Base-by-base conservation (phyloP, 2,113 vertebrate species). In the Suricata suricatta region DNA sequence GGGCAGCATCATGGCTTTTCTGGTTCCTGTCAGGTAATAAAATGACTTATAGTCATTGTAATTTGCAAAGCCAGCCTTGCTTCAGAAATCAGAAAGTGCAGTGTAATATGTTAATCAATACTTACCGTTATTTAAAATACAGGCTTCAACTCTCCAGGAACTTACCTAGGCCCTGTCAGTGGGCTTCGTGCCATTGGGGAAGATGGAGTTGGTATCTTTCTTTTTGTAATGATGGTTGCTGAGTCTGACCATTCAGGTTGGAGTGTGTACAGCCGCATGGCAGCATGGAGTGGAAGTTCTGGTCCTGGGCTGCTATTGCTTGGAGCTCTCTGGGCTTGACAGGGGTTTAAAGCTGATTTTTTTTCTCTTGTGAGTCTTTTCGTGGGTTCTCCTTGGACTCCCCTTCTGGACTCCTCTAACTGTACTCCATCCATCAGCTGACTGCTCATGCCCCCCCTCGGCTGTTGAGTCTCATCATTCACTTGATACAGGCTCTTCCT, bases 61-160 rank as follows among this genome's bases (percentile, higher is more conserved):
- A 93, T 47, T 69, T 57, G 14, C 33, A 69, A 79, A 64, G n/a
- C 27, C 54, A 95, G 16, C 31, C 71, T 88, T 80, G 63, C 69
- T 72, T 85, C 69, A 84, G 76, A 68, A 91, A 47, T 44, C 57
- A 80, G 38, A 69, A 93, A 19, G 17, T 76, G 3, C 17, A 66
- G 7, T 41, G 50, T 14, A 88, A 63, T 54, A 29, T 64, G 83
- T 88, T 69, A 72, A 88, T 76, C 35, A 68, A 4, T 44, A 54
- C 33, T 84, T 71, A 10, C 23, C 2, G n/a, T 52, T 85, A 29
- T 33, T 69, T 15, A 74, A 83, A 72, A 60, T 80, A 2, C 38
- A 74, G 31, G 57, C 83, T 79, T 95, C 41, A 7, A 3, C 64
- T 66, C 38, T 57, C 21, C 1, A 29, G 16, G 2, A 23, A 16